A percentile compares a stretch with the other conserved stretches of the same genome.
phyloP scores from a whole-genome alignment of 2,888 invertebrate species.

The Cyrtodaria siliqua region DNA sequence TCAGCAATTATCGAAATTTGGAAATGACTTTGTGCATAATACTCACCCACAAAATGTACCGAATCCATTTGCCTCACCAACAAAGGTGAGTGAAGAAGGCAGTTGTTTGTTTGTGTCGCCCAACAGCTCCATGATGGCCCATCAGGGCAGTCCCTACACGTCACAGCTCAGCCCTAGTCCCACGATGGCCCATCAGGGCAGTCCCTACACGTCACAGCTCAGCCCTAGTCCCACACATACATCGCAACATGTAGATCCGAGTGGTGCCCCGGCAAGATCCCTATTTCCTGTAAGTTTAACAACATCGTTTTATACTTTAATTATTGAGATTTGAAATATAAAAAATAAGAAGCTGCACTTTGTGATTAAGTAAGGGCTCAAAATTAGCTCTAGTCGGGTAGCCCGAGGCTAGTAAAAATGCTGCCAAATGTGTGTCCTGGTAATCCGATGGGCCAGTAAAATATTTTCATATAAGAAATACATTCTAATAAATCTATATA shows the following conservation, averaged over 20 bases:
- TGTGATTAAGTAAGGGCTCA: too few relatives aligned
- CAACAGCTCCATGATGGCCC: constrained; percentile 66
- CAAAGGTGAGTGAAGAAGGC: constrained; percentile 46
- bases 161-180: constrained; percentile 61
- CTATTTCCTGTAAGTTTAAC: constrained; percentile 69
- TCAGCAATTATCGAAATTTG: constrained; percentile 91
- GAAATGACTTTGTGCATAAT: constrained; percentile 76
- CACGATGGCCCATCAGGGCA: constrained; percentile 66
- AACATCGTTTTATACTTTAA: too few relatives aligned
- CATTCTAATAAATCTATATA: too few relatives aligned
- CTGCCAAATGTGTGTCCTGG: too few relatives aligned
- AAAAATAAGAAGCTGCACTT: too few relatives aligned
- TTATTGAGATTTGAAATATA: too few relatives aligned
- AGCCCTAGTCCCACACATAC: constrained; percentile 58
- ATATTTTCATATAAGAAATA: too few relatives aligned
- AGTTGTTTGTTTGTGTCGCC: constrained; percentile 51
- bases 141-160: constrained; percentile 67
- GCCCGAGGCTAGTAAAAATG: too few relatives aligned
- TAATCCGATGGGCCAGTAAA: too few relatives aligned
- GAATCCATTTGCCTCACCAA: constrained; percentile 77
- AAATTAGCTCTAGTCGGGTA: too few relatives aligned
- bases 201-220: constrained; percentile 59
- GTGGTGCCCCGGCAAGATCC: constrained; percentile 56
- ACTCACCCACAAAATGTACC: constrained; percentile 52
- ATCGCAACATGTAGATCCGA: constrained; percentile 11